phyloP scores from a whole-genome alignment of 2,113 vertebrate genomes.

The Cebidichthys violaceus region DNA sequence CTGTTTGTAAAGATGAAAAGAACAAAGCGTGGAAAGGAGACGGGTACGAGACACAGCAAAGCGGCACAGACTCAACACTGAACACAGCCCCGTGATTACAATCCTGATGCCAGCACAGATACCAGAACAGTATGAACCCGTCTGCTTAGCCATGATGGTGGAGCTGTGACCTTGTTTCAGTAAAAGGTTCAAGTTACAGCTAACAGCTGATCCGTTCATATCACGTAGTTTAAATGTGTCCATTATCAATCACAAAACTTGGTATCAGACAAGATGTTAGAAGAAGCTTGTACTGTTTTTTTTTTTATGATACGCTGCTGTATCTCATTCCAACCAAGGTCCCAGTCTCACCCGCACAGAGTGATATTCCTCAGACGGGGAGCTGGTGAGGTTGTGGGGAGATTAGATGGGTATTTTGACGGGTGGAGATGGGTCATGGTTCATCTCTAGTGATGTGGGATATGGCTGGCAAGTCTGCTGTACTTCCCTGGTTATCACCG shows the following conservation, averaged over 20 bases:
- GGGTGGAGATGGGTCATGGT: conserved; percentile 41
- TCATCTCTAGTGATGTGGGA: conserved; percentile 30
- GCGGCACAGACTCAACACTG: conserved; percentile 79
- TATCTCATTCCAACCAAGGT: conserved; percentile 37
- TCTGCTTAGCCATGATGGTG: conserved; percentile 77
- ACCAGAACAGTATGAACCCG: conserved; percentile 50
- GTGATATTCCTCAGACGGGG: conserved; percentile 27
- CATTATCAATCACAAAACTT: conserved; percentile 39
- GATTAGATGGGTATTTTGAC: conserved; percentile 38
- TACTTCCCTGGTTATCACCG: not conserved
- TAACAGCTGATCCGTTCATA: conserved; percentile 51
- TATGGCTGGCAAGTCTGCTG: conserved; percentile 20
- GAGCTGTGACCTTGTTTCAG: conserved; percentile 61
- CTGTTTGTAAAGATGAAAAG: conserved; percentile 71
- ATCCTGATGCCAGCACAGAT: conserved; percentile 74
- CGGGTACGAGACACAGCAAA: conserved; percentile 75
- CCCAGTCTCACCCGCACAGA: conserved; percentile 17
- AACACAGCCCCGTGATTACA: conserved; percentile 66
- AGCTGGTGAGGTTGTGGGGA: conserved; percentile 11
- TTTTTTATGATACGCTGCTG: conserved; percentile 11
- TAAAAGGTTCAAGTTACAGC: conserved; percentile 55
- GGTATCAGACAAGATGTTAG: conserved; percentile 40
- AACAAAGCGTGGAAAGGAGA: conserved; percentile 57
- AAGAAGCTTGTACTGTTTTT: conserved; percentile 33
- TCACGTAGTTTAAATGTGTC: conserved; percentile 46